phyloP scores from a whole-genome alignment of 2,113 vertebrate genomes.

The Alethe diademata region DNA sequence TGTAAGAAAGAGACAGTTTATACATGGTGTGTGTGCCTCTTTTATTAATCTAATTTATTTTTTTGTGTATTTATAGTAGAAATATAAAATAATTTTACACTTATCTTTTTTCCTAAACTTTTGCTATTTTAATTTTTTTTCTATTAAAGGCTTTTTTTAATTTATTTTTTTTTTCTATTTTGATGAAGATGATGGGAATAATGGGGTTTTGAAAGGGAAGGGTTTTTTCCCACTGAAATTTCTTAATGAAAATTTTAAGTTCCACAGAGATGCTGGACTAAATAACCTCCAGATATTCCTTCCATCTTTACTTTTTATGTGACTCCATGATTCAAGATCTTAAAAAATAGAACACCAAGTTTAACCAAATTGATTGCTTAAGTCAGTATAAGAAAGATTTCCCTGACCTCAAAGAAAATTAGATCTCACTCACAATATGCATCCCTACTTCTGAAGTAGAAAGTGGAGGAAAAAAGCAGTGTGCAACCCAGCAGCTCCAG shows the following conservation, averaged over 20 bases:
- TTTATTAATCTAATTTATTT: neutral
- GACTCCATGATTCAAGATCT: neutral
- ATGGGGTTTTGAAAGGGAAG: neutral
- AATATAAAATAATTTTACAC: neutral
- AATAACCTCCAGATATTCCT: neutral
- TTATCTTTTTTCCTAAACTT: fast-evolving
- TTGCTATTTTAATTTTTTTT: neutral
- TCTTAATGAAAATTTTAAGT: neutral
- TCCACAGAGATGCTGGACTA: neutral
- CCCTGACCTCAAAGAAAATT: neutral
- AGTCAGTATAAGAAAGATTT: neutral
- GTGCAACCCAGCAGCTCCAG: neutral
- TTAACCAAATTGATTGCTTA: neutral
- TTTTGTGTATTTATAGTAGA: neutral
- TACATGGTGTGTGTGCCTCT: fast-evolving
- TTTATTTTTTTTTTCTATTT: neutral
- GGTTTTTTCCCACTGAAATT: neutral
- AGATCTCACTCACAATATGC: neutral
- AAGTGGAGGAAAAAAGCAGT: fast-evolving
- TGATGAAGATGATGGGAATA: fast-evolving
- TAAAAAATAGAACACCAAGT: neutral
- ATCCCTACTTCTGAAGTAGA: neutral
- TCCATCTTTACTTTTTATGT: neutral
- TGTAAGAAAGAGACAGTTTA: neutral
- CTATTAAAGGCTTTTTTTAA: fast-evolving